A percentile compares a stretch with the other conserved stretches of the same genome.
These are phyloP conservation scores for Drosophila chauvacae DNA, from an alignment of 1,140 invertebrate species.

Conservation along the genomic window DNA sequence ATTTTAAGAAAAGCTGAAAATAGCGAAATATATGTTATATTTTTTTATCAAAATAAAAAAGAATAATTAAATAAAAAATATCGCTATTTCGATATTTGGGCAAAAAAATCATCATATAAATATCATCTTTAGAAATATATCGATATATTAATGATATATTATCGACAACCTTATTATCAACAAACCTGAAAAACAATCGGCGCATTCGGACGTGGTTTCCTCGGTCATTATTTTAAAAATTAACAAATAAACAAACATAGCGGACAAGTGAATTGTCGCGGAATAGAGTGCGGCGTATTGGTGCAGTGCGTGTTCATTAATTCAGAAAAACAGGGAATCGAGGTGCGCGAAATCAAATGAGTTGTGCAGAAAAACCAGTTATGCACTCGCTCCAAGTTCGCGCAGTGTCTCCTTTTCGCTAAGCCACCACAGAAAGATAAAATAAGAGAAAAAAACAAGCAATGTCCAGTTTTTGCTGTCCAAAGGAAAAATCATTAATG, in stretches of 20 bases:
- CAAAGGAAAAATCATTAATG: constrained; percentile 57
- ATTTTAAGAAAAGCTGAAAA: too few relatives aligned
- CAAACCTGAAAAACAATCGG: too few relatives aligned
- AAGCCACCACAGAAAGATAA: constrained; percentile 32
- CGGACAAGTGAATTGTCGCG: background rate
- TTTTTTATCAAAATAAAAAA: too few relatives aligned
- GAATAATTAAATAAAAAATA: too few relatives aligned
- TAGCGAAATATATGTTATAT: too few relatives aligned
- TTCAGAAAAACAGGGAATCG: background rate
- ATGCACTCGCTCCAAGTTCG: constrained; percentile 54
- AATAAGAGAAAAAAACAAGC: constrained; percentile 28
- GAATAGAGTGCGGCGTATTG: background rate
- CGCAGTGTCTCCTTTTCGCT: constrained; percentile 62
- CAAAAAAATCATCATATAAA: too few relatives aligned
- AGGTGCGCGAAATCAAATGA: constrained; percentile 1
- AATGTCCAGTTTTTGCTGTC: constrained; percentile 10
- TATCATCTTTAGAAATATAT: too few relatives aligned
- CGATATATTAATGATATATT: too few relatives aligned
- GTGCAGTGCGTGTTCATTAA: background rate
- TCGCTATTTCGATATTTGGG: too few relatives aligned
- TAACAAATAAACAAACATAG: constrained; percentile 1
- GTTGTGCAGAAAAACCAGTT: constrained; percentile 63
- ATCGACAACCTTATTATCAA: too few relatives aligned
- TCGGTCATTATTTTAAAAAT: background rate
- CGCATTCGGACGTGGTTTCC: background rate